phyloP scores from a whole-genome alignment of 1,140 invertebrate species.

The Panagrolaimus sp. region DNA sequence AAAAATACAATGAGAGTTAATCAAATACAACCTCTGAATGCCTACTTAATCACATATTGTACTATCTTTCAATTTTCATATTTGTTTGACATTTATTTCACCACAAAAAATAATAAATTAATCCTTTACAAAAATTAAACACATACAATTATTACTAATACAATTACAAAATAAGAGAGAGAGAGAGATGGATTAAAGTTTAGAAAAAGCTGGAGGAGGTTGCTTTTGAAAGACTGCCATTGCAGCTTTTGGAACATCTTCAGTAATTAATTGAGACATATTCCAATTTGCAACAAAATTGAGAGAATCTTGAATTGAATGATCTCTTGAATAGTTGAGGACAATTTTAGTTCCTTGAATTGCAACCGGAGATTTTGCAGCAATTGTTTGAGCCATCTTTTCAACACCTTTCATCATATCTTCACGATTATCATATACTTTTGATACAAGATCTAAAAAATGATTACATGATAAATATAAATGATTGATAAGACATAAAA shows the following conservation, averaged over 20 bases:
- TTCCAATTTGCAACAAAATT: conserved; percentile 61
- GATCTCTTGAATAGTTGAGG: conserved; percentile 77
- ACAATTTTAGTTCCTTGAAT: conserved; percentile 80
- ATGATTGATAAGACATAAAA: conserved; percentile 23
- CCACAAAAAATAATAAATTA: no score
- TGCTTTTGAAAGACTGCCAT: conserved; percentile 12
- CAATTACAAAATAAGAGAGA: no score
- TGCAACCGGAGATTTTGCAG: conserved; percentile 82
- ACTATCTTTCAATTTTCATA: no score
- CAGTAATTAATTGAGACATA: conserved; percentile 15
- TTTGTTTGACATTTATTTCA: no score
- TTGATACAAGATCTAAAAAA: conserved; percentile 17
- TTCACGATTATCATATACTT: conserved; percentile 11
- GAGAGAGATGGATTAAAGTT: conserved; percentile 14
- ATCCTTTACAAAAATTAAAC: no score
- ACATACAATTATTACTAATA: no score
- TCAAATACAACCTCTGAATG: no score
- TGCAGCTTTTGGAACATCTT: conserved; percentile 12
- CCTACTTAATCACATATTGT: no score
- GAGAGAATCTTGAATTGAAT: conserved; percentile 56
- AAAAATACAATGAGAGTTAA: no score
- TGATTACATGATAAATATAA: no score
- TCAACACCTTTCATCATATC: conserved; percentile 56
- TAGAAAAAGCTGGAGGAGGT: background rate
- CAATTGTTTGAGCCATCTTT: conserved; percentile 72